phyloP scores from a whole-genome alignment of 1,140 invertebrate genomes.

The Bemisia tabaci region DNA sequence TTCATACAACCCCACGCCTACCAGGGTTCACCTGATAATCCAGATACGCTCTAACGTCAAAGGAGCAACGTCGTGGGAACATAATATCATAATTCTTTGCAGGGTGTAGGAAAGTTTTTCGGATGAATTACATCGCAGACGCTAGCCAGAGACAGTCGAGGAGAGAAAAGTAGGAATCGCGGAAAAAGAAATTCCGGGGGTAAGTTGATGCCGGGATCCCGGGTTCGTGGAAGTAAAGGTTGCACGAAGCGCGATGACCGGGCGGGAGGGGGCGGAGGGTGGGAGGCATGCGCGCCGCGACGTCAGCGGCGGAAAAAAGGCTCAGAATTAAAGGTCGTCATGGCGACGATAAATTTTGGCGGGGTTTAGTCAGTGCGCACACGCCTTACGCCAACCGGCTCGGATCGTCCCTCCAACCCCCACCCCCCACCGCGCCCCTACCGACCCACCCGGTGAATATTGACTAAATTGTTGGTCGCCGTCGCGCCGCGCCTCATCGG shows the following conservation, averaged over 20 bases:
- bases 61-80: no score
- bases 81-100: no score
- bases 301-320: neutral
- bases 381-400: neutral
- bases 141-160: no score
- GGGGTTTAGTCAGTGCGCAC: neutral
- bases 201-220: neutral
- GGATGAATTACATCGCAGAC: no score
- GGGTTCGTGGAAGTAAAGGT: conserved; percentile 4
- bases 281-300: conserved; percentile 5
- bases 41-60: no score
- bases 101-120: no score
- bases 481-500: neutral
- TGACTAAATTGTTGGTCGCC: neutral
- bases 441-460: neutral
- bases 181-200: neutral
- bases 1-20: no score
- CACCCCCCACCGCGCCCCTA: neutral
- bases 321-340: neutral
- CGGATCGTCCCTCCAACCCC: neutral
- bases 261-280: conserved; percentile 8
- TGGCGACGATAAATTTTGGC: neutral
- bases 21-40: no score
- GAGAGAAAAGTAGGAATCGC: neutral
- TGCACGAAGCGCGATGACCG: neutral